Evolutionary conservation across 2,888 invertebrate genomes (phyloP).

Genomic region (Loripinus fragilis): DNA sequence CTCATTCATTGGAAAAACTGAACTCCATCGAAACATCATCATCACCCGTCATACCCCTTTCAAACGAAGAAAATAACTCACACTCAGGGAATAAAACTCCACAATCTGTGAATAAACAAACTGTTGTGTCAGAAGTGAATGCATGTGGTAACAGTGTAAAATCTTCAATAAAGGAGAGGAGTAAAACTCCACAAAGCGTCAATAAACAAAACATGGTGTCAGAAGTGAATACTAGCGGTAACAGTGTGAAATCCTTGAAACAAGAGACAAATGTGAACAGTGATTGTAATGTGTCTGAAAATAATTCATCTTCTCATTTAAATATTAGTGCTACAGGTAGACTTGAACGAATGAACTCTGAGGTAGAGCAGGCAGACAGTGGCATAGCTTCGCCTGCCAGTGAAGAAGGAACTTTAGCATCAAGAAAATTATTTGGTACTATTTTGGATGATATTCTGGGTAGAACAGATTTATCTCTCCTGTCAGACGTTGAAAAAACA

Average conservation of each 20-base stretch:
- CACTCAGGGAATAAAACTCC: not conserved
- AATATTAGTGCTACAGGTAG: not conserved
- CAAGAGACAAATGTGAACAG: not conserved
- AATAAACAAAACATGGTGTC: too few relatives aligned
- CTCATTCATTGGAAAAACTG: slow-evolving; percentile 14
- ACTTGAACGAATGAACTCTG: not conserved
- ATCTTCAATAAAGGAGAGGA: not conserved
- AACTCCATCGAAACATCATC: slow-evolving; percentile 13
- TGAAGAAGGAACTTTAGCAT: slow-evolving; percentile 30
- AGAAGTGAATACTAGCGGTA: not conserved
- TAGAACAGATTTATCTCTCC: slow-evolving; percentile 55
- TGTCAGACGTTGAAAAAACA: slow-evolving; percentile 56
- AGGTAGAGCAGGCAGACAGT: slow-evolving; percentile 36
- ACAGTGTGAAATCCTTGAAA: not conserved
- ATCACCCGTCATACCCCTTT: slow-evolving; percentile 1
- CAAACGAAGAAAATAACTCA: not conserved
- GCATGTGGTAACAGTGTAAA: not conserved
- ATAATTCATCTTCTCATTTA: not conserved
- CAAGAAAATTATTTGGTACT: slow-evolving; percentile 24
- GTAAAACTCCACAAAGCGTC: too few relatives aligned
- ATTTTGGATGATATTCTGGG: slow-evolving; percentile 64
- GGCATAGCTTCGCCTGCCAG: slow-evolving; percentile 56
- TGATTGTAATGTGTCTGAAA: not conserved
- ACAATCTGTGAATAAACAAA: not conserved
- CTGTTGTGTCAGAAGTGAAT: not conserved